Percentiles rank a stretch among this genome's conserved stretches.
Evolutionary conservation across 2,113 vertebrate genomes (phyloP).

Genomic region (Megaceryle maxima): DNA sequence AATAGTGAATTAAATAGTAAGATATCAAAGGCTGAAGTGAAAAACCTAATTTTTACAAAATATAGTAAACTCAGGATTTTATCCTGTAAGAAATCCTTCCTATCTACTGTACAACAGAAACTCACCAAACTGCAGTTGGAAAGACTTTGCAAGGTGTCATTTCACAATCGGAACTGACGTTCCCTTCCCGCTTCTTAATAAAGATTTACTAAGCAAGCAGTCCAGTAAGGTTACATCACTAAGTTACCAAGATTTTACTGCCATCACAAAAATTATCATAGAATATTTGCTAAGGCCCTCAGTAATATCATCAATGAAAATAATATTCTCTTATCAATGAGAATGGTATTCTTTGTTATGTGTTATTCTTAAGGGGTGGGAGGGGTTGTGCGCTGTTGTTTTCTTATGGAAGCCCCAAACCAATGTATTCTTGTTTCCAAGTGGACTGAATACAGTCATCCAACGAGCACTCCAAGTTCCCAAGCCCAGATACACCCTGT

Average conservation of each 20-base stretch:
- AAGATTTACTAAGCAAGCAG: neutral
- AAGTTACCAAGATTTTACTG: neutral
- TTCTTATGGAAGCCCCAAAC: neutral
- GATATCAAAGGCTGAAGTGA: neutral
- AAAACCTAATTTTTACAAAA: neutral
- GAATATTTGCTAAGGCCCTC: neutral
- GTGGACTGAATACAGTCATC: neutral
- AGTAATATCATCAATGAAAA: neutral
- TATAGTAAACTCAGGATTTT: neutral
- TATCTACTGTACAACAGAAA: neutral
- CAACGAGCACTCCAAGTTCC: neutral
- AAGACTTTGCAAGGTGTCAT: neutral
- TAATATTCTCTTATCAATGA: neutral
- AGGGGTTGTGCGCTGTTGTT: neutral
- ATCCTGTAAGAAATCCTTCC: neutral
- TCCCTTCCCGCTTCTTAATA: neutral
- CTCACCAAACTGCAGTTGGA: neutral
- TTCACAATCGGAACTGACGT: neutral
- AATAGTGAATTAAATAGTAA: constrained; percentile 14
- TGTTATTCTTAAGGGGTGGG: neutral
- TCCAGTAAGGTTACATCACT: neutral
- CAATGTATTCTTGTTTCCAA: neutral
- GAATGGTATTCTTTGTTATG: neutral
- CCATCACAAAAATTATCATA: neutral
- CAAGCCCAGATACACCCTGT: neutral